Conservation (phyloP, 30 jellyfish, hydroid and myxozoan genomes). For the Hydractinia echinata region DNA sequence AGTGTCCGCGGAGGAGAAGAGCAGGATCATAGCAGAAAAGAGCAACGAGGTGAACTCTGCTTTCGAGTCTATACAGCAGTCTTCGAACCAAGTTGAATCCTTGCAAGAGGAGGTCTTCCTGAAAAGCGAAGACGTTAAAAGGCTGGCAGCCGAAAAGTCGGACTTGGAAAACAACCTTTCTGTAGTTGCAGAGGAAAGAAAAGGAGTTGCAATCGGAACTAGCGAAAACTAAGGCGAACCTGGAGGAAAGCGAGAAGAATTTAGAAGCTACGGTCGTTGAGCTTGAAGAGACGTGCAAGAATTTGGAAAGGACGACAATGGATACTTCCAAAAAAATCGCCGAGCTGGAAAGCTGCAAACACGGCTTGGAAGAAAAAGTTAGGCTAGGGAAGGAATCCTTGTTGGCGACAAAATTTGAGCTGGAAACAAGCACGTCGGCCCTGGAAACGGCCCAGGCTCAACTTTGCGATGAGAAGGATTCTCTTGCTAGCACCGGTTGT, state of each 20-base stretch:
- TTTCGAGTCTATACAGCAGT: not conserved
- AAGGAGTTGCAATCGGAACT: not conserved
- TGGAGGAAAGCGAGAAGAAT: not conserved
- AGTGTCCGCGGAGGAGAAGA: not conserved
- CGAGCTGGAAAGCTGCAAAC: not conserved
- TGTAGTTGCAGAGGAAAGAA: not conserved
- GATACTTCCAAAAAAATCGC: not conserved
- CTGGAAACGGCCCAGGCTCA: not conserved
- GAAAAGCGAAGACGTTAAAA: not conserved
- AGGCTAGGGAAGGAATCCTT: not conserved
- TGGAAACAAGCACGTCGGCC: not conserved
- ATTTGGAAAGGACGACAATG: not conserved
- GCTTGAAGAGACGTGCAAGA: not conserved
- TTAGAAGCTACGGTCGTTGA: not conserved
- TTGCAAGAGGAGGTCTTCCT: not conserved
- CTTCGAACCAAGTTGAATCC: not conserved
- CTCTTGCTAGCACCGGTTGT: not conserved
- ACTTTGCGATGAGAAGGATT: not conserved
- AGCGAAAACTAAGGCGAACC: not conserved
- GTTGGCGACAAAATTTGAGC: not conserved
- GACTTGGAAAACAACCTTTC: not conserved
- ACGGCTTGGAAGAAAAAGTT: not conserved
- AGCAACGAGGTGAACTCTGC: conserved; percentile 1
- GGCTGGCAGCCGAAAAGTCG: not conserved
- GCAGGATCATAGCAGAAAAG: conserved; percentile 4